Evolutionary conservation across 2,888 invertebrate species (phyloP).

Genomic region (Platerodrilus igneus): DNA sequence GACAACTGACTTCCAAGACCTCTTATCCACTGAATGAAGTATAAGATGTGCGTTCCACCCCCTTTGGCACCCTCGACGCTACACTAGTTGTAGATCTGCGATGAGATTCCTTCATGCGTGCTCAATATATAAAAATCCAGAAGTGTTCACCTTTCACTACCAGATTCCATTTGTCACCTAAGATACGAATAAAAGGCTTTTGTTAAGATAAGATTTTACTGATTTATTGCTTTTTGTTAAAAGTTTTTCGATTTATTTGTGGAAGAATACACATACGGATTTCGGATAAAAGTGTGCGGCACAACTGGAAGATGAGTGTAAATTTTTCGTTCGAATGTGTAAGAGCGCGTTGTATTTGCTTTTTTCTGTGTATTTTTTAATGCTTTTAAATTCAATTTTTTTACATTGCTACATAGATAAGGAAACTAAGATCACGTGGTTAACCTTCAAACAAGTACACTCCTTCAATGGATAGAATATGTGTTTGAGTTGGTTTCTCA

Average conservation of each 20-base stretch:
- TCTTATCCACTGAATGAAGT: slow-evolving; percentile 36
- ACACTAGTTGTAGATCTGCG: slow-evolving; percentile 27
- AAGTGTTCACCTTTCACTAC: slow-evolving; percentile 48
- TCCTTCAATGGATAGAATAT: no score
- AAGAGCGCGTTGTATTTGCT: no score
- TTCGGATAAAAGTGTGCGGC: no score
- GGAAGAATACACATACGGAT: no score
- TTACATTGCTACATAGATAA: no score
- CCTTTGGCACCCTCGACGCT: slow-evolving; percentile 27
- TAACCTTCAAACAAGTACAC: no score
- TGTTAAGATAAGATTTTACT: slow-evolving; percentile 37
- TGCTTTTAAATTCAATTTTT: no score
- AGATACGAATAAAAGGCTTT: slow-evolving; percentile 40
- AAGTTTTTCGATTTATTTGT: slow-evolving; percentile 16
- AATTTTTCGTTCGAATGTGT: no score
- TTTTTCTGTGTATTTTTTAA: no score
- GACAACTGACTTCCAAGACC: slow-evolving; percentile 33
- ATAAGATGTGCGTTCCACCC: slow-evolving; percentile 27
- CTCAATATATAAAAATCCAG: slow-evolving; percentile 45
- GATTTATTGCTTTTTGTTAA: slow-evolving; percentile 36
- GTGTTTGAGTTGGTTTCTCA: no score
- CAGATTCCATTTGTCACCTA: slow-evolving; percentile 49
- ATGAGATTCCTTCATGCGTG: slow-evolving; percentile 37
- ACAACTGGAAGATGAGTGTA: no score
- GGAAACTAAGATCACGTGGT: no score